Percentiles rank a stretch among this genome's conserved stretches.
Evolutionary conservation across 2,888 invertebrate genomes (phyloP).

Genomic region (Helobdella robusta): DNA sequence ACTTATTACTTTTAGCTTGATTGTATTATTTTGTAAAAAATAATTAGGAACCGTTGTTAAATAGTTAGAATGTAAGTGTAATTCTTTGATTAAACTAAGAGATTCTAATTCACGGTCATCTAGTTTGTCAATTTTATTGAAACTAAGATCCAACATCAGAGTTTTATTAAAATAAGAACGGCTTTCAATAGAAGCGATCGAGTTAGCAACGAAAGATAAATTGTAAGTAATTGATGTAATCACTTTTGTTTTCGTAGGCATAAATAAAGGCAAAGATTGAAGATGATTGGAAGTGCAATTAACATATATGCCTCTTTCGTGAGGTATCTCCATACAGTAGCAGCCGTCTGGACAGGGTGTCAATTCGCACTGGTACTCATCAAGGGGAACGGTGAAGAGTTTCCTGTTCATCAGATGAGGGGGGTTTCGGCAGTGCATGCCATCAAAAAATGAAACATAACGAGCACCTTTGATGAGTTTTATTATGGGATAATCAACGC

Average conservation of each 20-base stretch:
- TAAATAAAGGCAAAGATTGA: not conserved
- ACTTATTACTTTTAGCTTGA: not conserved
- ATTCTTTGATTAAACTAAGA: not conserved
- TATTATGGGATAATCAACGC: constrained; percentile 4
- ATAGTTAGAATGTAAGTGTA: constrained; percentile 17
- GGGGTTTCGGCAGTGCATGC: not conserved
- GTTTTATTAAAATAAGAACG: constrained; percentile 16
- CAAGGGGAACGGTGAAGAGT: too few relatives aligned
- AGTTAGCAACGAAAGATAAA: too few relatives aligned
- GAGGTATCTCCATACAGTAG: constrained; percentile 5
- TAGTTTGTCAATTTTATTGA: constrained; percentile 7
- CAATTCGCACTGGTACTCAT: too few relatives aligned
- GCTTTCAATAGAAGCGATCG: not conserved
- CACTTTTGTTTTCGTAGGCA: not conserved
- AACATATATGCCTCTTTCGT: constrained; percentile 8
- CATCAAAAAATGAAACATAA: not conserved
- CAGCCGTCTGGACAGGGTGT: constrained; percentile 7
- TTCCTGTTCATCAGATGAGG: too few relatives aligned
- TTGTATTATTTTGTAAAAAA: not conserved
- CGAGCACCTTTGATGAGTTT: not conserved
- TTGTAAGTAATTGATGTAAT: too few relatives aligned
- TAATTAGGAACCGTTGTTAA: not conserved
- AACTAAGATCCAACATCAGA: constrained; percentile 1
- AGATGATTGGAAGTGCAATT: not conserved
- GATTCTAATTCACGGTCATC: not conserved